Evolutionary conservation across 2,113 vertebrate genomes (phyloP).

Genomic region (Pteronura brasiliensis): DNA sequence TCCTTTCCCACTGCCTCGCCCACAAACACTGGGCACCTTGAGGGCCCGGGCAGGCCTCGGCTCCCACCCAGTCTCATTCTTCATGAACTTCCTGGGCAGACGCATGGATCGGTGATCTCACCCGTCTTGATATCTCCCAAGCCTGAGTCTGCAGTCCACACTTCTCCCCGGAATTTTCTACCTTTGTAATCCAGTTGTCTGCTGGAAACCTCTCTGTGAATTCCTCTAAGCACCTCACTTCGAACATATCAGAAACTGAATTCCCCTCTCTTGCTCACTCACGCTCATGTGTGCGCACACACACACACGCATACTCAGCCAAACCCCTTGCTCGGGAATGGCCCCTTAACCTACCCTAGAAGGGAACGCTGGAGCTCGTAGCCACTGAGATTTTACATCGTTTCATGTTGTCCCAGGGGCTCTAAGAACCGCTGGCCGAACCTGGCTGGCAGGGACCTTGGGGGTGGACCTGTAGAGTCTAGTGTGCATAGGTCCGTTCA

Average conservation of each 20-base stretch:
- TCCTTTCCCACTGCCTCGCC: not conserved
- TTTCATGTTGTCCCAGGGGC: not conserved
- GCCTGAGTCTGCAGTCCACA: not conserved
- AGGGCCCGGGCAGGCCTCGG: not conserved
- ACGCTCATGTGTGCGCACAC: accelerated
- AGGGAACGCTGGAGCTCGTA: not conserved
- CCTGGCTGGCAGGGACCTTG: not conserved
- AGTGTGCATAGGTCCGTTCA: not conserved
- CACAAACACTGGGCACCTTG: not conserved
- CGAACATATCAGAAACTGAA: not conserved
- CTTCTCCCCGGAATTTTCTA: not conserved
- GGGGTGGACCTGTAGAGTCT: not conserved
- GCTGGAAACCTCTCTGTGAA: not conserved
- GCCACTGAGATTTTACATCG: not conserved
- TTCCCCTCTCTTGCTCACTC: not conserved
- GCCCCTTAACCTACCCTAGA: not conserved
- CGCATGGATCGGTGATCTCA: not conserved
- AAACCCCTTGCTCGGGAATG: not conserved
- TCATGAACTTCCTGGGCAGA: not conserved
- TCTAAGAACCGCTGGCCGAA: not conserved
- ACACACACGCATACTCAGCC: not conserved
- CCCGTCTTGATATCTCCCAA: not conserved
- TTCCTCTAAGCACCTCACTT: not conserved
- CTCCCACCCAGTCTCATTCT: not conserved
- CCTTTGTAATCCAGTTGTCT: not conserved